These are phyloP conservation scores for Heptranchias perlo DNA, from an alignment of 2,113 vertebrate species.

Conservation along the genomic window DNA sequence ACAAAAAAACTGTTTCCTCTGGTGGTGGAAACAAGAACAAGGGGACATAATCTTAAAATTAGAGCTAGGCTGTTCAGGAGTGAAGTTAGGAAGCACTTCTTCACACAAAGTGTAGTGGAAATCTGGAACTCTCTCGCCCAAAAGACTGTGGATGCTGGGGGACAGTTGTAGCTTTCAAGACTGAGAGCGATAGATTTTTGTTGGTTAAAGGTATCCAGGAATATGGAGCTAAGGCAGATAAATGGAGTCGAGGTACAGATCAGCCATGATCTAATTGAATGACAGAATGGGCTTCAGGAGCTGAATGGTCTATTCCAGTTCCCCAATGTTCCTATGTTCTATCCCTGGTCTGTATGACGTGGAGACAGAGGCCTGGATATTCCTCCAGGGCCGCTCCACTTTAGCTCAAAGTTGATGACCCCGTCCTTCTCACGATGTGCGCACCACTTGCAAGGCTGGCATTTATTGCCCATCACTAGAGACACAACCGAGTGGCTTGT, in stretches of 20 bases:
- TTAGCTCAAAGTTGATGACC: not conserved
- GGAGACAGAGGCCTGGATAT: not conserved
- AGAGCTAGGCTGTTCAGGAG: too few relatives aligned
- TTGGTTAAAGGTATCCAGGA: not conserved
- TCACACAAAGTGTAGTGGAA: not conserved
- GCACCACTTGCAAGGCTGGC: not conserved
- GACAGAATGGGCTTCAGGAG: not conserved
- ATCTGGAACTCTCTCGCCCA: too few relatives aligned
- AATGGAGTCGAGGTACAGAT: not conserved
- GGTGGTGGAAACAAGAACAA: too few relatives aligned
- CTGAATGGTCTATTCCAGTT: not conserved
- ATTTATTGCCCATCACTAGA: not conserved
- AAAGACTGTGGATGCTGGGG: not conserved
- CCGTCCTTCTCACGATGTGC: not conserved
- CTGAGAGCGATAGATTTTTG: not conserved
- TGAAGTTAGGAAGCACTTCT: not conserved
- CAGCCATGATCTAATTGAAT: not conserved
- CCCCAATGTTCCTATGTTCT: not conserved
- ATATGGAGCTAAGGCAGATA: not conserved
- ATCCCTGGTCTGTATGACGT: not conserved
- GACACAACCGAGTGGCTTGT: not conserved
- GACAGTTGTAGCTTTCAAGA: not conserved
- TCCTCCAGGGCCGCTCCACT: not conserved
- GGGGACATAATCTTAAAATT: too few relatives aligned
- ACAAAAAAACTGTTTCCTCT: too few relatives aligned